phyloP scores from a whole-genome alignment of 2,888 invertebrate genomes.

The Sminthurides aquaticus region DNA sequence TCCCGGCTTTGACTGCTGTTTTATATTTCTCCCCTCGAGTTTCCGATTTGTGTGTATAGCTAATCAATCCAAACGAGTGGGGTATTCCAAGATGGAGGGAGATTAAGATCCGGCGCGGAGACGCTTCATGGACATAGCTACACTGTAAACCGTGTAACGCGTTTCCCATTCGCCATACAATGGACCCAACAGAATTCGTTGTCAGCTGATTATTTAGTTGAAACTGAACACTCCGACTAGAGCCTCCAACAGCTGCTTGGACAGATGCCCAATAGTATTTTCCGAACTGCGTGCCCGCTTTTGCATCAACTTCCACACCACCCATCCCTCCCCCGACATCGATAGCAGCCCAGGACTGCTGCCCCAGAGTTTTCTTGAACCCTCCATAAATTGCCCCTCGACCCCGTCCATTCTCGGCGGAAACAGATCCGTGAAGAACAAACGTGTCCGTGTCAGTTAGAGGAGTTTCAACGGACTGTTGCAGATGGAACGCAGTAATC shows the following conservation, averaged over 20 bases:
- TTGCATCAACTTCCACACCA: slow-evolving; percentile 69
- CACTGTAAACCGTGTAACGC: slow-evolving; percentile 68
- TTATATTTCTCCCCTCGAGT: slow-evolving; percentile 61
- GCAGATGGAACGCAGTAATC: slow-evolving; percentile 85
- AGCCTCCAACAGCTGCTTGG: slow-evolving; percentile 52
- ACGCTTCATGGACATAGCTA: slow-evolving; percentile 52
- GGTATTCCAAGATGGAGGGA: slow-evolving; percentile 75
- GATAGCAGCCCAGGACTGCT: slow-evolving; percentile 73
- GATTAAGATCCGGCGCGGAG: slow-evolving; percentile 53
- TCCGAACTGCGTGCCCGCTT: slow-evolving; percentile 68
- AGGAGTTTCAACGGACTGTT: slow-evolving; percentile 88
- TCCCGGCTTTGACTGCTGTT: slow-evolving; percentile 53
- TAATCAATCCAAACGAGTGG: slow-evolving; percentile 63
- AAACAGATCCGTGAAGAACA: slow-evolving; percentile 71
- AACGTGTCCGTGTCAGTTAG: slow-evolving; percentile 77
- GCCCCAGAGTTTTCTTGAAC: slow-evolving; percentile 31
- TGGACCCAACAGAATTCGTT: slow-evolving; percentile 76
- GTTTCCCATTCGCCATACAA: slow-evolving; percentile 67
- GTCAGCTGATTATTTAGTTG: slow-evolving; percentile 72
- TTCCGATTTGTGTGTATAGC: slow-evolving; percentile 59
- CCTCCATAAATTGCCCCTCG: slow-evolving; percentile 39
- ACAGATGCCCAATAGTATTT: slow-evolving; percentile 65
- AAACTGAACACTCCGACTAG: slow-evolving; percentile 7
- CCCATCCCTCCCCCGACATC: slow-evolving; percentile 72
- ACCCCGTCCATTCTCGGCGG: slow-evolving; percentile 81